Evolutionary conservation across 1,140 invertebrate species (phyloP).

Genomic region (Pogonognathellus flavescens): DNA sequence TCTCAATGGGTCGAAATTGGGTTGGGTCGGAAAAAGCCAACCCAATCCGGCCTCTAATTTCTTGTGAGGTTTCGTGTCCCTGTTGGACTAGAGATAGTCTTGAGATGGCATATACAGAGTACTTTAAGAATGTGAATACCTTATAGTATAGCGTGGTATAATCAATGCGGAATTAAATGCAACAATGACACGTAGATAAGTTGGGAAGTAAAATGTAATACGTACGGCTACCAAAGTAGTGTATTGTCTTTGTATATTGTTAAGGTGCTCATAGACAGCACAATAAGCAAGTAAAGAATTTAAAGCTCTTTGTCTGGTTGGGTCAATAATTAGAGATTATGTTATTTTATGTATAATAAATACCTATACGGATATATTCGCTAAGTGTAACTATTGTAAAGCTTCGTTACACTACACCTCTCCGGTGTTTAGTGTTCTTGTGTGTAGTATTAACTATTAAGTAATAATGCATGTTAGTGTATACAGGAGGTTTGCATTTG

Average conservation of each 20-base stretch:
- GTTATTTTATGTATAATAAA: background rate
- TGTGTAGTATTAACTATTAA: conserved; percentile 3
- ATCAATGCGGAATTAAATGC: conserved; percentile 15
- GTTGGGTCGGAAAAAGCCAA: too few relatives aligned
- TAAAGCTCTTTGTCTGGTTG: conserved; percentile 2
- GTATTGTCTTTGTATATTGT: conserved; percentile 7
- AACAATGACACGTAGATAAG: conserved; percentile 10
- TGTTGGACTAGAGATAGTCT: too few relatives aligned
- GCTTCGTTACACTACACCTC: conserved; percentile 47
- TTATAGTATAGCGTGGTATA: too few relatives aligned
- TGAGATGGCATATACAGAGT: background rate
- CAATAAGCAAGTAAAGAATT: background rate
- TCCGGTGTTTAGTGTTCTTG: background rate
- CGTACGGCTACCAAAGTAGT: background rate
- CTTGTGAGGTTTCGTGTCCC: too few relatives aligned
- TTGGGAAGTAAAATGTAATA: background rate
- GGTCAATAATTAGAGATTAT: background rate
- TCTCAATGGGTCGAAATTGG: too few relatives aligned
- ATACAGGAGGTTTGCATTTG: background rate
- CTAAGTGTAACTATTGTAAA: background rate
- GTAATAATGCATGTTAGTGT: background rate
- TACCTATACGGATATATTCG: background rate
- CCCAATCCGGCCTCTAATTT: too few relatives aligned
- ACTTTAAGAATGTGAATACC: too few relatives aligned
- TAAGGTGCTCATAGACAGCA: background rate